Evolutionary conservation across 1,140 invertebrate genomes (phyloP).

Genomic region (Hyposmocoma kahamanoa): DNA sequence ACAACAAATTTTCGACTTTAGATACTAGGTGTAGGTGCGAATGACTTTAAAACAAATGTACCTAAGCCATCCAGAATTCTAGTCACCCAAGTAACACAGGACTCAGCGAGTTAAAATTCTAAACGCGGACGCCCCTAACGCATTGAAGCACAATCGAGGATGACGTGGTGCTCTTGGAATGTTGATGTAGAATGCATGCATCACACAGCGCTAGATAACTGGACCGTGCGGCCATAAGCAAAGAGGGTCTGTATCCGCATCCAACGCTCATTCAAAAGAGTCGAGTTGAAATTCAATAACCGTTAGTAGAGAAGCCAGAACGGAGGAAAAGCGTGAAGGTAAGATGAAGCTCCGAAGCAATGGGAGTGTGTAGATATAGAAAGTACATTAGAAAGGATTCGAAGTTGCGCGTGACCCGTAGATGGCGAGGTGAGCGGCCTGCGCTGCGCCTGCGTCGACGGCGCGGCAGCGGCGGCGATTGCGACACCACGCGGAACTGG

Average conservation of each 20-base stretch:
- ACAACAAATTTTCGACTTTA: no score
- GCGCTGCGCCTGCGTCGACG: slow-evolving; percentile 23
- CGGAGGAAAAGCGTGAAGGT: slow-evolving; percentile 39
- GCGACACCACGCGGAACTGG: slow-evolving; percentile 54
- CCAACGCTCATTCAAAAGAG: slow-evolving; percentile 16
- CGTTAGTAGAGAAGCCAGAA: slow-evolving; percentile 21
- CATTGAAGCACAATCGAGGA: slow-evolving; percentile 39
- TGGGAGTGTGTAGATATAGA: slow-evolving; percentile 41
- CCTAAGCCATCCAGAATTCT: no score
- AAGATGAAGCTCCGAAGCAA: slow-evolving; percentile 27
- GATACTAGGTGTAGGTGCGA: no score
- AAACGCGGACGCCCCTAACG: slow-evolving; percentile 21
- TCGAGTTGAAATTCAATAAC: slow-evolving; percentile 33
- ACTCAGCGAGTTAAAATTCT: slow-evolving; percentile 1
- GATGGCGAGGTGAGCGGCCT: slow-evolving; percentile 59
- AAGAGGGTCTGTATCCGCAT: slow-evolving; percentile 30
- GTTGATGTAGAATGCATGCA: slow-evolving; percentile 51
- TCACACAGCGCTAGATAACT: slow-evolving; percentile 38
- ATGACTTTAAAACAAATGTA: no score
- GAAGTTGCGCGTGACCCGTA: slow-evolving; percentile 58
- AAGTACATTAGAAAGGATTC: slow-evolving; percentile 70
- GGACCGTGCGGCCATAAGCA: slow-evolving; percentile 25
- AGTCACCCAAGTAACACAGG: no score
- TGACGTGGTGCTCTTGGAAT: slow-evolving; percentile 56
- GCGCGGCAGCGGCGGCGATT: slow-evolving; percentile 20